Conservation (phyloP, 1,140 invertebrate genomes). For the Camponotus vicinus region DNA sequence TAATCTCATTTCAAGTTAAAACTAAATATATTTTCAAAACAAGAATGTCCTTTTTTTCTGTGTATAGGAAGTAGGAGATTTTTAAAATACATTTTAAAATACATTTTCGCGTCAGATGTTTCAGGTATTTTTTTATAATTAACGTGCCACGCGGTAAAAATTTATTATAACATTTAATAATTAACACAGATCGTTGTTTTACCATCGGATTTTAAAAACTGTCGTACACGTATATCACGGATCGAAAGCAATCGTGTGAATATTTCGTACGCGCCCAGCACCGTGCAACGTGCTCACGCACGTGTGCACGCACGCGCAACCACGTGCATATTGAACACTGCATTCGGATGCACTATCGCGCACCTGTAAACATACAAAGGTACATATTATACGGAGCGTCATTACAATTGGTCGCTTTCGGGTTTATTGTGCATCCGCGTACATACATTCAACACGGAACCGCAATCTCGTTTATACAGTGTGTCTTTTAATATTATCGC, state of each 20-base stretch:
- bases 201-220: neutral
- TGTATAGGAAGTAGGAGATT: too few relatives aligned
- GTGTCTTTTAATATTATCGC: neutral
- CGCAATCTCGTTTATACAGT: neutral
- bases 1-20: too few relatives aligned
- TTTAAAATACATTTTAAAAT: too few relatives aligned
- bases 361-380: conserved; percentile 45
- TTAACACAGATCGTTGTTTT: neutral
- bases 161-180: neutral
- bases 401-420: conserved; percentile 46
- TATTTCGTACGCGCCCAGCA: neutral
- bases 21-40: too few relatives aligned
- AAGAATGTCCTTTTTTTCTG: too few relatives aligned
- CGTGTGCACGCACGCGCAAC: neutral
- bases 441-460: neutral
- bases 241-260: neutral
- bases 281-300: neutral
- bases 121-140: neutral
- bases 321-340: conserved; percentile 15
- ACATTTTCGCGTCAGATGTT: too few relatives aligned
- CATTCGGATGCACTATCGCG: conserved; percentile 25
- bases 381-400: conserved; percentile 6
- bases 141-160: neutral
- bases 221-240: neutral
- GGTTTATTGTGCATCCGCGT: neutral